Percentiles rank a stretch among this genome's conserved stretches.
phyloP scores from a whole-genome alignment of 2,888 invertebrate genomes.

The Lymantria dispar region DNA sequence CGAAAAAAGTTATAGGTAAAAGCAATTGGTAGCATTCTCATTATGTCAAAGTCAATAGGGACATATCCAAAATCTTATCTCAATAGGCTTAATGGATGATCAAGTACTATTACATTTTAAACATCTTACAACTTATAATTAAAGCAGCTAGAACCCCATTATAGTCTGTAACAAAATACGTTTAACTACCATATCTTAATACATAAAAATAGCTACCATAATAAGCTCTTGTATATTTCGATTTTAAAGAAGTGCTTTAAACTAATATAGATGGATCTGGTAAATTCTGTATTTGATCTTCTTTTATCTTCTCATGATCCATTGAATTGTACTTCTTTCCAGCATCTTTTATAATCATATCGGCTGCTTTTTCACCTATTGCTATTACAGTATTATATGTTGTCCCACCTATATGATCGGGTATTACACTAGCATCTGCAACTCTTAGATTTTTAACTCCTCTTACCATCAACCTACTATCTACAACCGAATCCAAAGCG shows the following conservation, averaged over 20 bases:
- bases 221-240: too few relatives aligned
- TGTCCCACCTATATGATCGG: conserved; percentile 30
- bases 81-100: too few relatives aligned
- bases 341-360: conserved; percentile 21
- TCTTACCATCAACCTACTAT: conserved; percentile 70
- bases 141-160: too few relatives aligned
- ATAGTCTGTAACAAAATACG: too few relatives aligned
- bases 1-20: too few relatives aligned
- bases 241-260: not conserved
- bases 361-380: conserved; percentile 19
- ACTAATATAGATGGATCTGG: not conserved
- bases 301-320: conserved; percentile 11
- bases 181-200: too few relatives aligned
- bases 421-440: conserved; percentile 63
- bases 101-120: too few relatives aligned
- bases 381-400: conserved; percentile 5
- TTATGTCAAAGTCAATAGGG: too few relatives aligned
- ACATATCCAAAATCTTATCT: too few relatives aligned
- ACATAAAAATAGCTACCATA: too few relatives aligned
- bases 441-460: conserved; percentile 37
- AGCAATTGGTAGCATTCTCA: too few relatives aligned
- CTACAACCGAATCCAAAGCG: conserved; percentile 89
- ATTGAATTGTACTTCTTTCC: conserved; percentile 3
- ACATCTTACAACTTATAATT: too few relatives aligned
- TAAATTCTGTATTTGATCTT: conserved; percentile 17